Conservation (phyloP, 35 echinoderm and acorn worm genomes). For the Lytechinus variegatus region DNA sequence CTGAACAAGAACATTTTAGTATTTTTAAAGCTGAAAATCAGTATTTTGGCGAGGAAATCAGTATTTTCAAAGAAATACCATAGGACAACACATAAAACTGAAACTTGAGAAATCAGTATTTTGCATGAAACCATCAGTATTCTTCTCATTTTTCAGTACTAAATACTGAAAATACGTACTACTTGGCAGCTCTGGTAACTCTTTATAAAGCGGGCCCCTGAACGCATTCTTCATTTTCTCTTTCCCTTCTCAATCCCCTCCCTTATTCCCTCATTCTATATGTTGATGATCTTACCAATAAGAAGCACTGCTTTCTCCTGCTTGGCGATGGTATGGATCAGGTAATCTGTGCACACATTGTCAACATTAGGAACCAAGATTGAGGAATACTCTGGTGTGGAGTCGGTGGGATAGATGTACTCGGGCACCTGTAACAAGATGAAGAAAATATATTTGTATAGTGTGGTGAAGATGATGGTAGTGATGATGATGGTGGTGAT, state of each 20-base stretch:
- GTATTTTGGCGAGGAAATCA: no score
- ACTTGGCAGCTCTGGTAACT: no score
- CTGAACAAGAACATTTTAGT: no score
- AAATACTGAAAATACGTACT: no score
- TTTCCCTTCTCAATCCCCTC: background rate
- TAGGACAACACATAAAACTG: no score
- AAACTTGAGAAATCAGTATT: no score
- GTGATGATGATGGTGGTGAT: background rate
- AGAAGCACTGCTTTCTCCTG: constrained; percentile 94
- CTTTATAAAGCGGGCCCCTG: no score
- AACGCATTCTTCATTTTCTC: background rate
- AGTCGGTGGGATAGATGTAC: constrained; percentile 91
- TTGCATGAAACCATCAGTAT: no score
- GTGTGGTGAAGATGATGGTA: no score
- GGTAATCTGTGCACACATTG: constrained; percentile 96
- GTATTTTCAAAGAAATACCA: no score
- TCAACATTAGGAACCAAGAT: constrained; percentile 97
- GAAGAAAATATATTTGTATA: background rate
- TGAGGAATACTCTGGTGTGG: constrained; percentile 92
- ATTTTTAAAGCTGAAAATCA: no score
- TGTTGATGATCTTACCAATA: constrained; percentile 61
- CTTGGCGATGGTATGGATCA: constrained; percentile 92
- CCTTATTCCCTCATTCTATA: background rate
- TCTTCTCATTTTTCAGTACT: no score
- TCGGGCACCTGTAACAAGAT: constrained; percentile 73